These are phyloP conservation scores for Lomographa bimaculata DNA, from an alignment of 2,888 invertebrate species.

Conservation along the genomic window DNA sequence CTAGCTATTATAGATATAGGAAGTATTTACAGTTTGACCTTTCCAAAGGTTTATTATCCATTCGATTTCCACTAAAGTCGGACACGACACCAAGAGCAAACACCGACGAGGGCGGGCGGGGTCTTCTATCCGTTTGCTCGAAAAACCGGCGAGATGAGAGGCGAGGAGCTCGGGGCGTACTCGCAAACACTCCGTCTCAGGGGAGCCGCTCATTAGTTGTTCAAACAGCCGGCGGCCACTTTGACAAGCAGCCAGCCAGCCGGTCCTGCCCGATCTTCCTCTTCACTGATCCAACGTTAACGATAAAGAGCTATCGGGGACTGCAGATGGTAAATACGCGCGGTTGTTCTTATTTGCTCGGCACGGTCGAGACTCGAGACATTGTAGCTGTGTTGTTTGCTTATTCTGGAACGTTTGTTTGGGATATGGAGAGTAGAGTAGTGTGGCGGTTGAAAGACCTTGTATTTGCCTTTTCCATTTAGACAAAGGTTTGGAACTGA, in stretches of 20 bases:
- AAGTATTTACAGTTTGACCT: constrained; percentile 12
- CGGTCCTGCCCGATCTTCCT: constrained; percentile 65
- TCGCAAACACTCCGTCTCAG: constrained; percentile 76
- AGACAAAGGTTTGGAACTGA: too few species aligned
- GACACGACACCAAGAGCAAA: constrained; percentile 67
- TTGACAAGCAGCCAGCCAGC: constrained; percentile 70
- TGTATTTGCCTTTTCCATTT: constrained; percentile 2
- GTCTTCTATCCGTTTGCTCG: constrained; percentile 54
- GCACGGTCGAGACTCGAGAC: constrained; percentile 38
- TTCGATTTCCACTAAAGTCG: constrained; percentile 48
- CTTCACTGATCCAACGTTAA: constrained; percentile 70
- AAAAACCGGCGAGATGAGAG: constrained; percentile 55
- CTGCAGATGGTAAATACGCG: constrained; percentile 62
- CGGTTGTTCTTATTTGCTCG: constrained; percentile 57
- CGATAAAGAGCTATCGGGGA: constrained; percentile 62
- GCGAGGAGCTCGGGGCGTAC: constrained; percentile 54
- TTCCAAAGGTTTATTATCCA: constrained; percentile 10
- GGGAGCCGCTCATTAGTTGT: constrained; percentile 82
- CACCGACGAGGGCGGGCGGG: constrained; percentile 42
- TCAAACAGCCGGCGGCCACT: constrained; percentile 81
- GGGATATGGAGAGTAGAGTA: constrained; percentile 4
- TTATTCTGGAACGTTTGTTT: constrained; percentile 19
- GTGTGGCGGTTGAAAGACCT: neutral
- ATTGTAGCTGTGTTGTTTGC: constrained; percentile 24
- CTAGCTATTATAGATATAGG: too few species aligned